Percentiles rank a stretch among this genome's conserved stretches.
phyloP scores from a whole-genome alignment of 2,888 invertebrate species.

The Elegia similella region DNA sequence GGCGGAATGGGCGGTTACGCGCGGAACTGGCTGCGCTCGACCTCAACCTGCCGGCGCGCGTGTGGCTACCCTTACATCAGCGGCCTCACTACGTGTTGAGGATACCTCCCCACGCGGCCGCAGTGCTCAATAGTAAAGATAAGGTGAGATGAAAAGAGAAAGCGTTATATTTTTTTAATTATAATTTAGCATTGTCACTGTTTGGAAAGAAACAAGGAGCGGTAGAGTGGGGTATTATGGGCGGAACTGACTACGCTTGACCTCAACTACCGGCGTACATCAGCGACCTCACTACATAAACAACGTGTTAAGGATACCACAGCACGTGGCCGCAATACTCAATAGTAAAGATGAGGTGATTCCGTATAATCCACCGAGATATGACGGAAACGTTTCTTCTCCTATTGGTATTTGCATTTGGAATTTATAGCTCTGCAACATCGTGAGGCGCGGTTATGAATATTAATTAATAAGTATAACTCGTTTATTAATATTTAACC shows the following conservation, averaged over 20 bases:
- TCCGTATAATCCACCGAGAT: background rate
- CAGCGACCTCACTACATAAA: conserved; percentile 93
- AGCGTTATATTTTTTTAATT: too few relatives aligned
- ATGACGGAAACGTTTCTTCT: background rate
- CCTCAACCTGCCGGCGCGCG: conserved; percentile 97
- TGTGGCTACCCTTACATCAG: conserved; percentile 97
- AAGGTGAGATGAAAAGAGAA: conserved; percentile 74
- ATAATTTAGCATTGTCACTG: too few relatives aligned
- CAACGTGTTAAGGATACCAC: conserved; percentile 98
- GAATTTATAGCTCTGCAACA: background rate
- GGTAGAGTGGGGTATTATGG: too few relatives aligned
- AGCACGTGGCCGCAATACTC: conserved; percentile 97
- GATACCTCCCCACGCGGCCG: conserved; percentile 98
- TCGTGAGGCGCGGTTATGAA: background rate
- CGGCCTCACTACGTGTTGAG: conserved; percentile 96
- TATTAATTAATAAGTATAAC: background rate
- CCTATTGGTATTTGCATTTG: background rate
- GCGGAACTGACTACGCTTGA: too few relatives aligned
- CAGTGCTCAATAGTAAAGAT: conserved; percentile 99
- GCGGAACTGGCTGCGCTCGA: conserved; percentile 97
- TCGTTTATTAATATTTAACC: background rate
- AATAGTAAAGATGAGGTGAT: conserved; percentile 97
- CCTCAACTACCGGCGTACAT: conserved; percentile 97
- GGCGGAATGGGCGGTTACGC: conserved; percentile 94
- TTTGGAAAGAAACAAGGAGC: too few relatives aligned